A percentile compares a stretch with the other conserved stretches of the same genome.
Conservation (phyloP, 2,888 invertebrate genomes). For the Stenodera caucasica region DNA sequence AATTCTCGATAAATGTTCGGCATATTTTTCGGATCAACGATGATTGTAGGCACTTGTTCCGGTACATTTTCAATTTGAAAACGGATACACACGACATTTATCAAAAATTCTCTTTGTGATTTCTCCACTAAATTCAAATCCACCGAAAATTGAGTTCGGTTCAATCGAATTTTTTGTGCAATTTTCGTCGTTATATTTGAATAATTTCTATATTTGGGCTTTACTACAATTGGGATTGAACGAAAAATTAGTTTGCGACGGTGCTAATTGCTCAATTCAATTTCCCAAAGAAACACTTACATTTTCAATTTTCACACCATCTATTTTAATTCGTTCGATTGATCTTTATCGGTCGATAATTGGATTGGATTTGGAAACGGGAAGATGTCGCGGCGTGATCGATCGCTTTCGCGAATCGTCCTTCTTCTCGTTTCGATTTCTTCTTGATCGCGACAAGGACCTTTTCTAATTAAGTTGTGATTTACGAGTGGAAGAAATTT, state of each 20-base stretch:
- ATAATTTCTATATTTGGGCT: too few relatives aligned
- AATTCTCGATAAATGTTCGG: conserved; percentile 30
- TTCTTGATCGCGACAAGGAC: too few relatives aligned
- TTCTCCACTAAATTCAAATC: too few relatives aligned
- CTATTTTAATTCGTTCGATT: conserved; percentile 21
- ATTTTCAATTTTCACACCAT: neutral
- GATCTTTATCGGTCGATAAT: conserved; percentile 26
- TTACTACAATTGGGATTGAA: too few relatives aligned
- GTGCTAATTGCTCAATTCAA: too few relatives aligned
- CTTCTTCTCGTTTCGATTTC: neutral
- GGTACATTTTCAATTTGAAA: neutral
- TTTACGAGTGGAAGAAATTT: neutral
- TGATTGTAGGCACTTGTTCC: conserved; percentile 5
- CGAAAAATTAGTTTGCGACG: too few relatives aligned
- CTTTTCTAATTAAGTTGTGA: neutral
- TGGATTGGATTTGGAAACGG: conserved; percentile 28
- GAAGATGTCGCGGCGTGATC: conserved; percentile 18
- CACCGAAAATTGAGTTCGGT: too few relatives aligned
- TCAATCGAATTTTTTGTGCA: too few relatives aligned
- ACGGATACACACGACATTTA: too few relatives aligned
- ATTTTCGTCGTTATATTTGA: too few relatives aligned
- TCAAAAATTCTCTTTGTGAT: too few relatives aligned
- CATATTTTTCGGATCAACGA: conserved; percentile 23
- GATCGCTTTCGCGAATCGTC: conserved; percentile 17
- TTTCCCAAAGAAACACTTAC: neutral